These are phyloP conservation scores for Crax fasciolata DNA, from an alignment of 2,797 vertebrate species.

Conservation along the genomic window DNA sequence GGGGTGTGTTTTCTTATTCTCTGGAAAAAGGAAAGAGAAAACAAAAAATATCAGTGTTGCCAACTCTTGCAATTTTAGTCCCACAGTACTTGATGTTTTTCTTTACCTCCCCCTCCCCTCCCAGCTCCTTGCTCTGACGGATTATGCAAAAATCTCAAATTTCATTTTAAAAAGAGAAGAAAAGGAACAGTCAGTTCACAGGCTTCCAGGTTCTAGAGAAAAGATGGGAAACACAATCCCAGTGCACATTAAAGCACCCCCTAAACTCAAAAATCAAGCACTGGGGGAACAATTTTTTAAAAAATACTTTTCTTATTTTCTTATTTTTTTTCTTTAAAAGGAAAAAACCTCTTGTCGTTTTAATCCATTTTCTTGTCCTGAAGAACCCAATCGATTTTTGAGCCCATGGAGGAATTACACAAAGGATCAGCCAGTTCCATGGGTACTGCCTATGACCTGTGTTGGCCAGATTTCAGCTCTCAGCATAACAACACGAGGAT, in stretches of 20 bases:
- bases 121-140: slow-evolving; percentile 25
- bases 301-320: too few species aligned
- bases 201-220: neutral
- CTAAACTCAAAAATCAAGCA: neutral
- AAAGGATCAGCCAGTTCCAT: neutral
- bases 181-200: neutral
- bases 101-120: slow-evolving; percentile 25
- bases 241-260: neutral
- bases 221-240: neutral
- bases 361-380: neutral
- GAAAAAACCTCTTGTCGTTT: neutral
- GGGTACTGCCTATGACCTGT: neutral
- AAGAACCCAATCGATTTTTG: neutral
- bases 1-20: slow-evolving; percentile 36
- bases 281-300: neutral
- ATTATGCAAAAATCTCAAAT: slow-evolving; percentile 58
- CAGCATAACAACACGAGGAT: neutral
- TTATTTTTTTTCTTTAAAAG: too few species aligned
- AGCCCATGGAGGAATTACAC: neutral
- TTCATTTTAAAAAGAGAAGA: slow-evolving; percentile 39
- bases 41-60: neutral
- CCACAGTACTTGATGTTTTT: slow-evolving; percentile 2
- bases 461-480: neutral
- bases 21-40: slow-evolving; percentile 48
- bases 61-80: slow-evolving; percentile 40